Evolutionary conservation across 2,113 vertebrate species (phyloP).

Genomic region (Carassius auratus): DNA sequence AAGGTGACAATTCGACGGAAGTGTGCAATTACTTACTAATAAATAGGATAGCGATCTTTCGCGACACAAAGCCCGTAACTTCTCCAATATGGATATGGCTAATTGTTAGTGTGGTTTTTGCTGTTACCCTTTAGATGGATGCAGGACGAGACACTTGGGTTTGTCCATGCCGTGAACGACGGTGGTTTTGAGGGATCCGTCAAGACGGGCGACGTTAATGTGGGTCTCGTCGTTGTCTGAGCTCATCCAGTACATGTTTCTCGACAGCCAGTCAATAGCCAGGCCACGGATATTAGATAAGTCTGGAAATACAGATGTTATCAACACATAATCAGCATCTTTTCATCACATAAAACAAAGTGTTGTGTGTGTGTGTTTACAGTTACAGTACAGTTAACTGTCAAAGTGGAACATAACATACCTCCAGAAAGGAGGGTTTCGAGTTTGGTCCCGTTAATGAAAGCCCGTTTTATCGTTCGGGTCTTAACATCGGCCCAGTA

Average conservation of each 20-base stretch:
- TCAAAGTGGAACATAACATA: conserved; percentile 54
- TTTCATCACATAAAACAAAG: not conserved
- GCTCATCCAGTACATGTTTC: conserved; percentile 90
- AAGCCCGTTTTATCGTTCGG: conserved; percentile 85
- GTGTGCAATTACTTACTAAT: not conserved
- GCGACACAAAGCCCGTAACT: not conserved
- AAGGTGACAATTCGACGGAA: not conserved
- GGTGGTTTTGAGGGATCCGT: conserved; percentile 87
- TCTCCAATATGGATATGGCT: not conserved
- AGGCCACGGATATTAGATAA: conserved; percentile 84
- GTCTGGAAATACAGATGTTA: conserved; percentile 70
- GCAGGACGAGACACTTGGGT: conserved; percentile 83
- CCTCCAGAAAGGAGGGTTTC: conserved; percentile 87
- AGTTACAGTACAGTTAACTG: not conserved
- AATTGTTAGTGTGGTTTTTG: not conserved
- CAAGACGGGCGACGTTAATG: conserved; percentile 85
- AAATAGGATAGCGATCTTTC: not conserved
- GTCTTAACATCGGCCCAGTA: conserved; percentile 90
- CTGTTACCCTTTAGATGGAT: conserved; percentile 85
- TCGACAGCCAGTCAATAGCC: conserved; percentile 87
- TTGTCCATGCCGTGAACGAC: conserved; percentile 87
- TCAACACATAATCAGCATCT: not conserved
- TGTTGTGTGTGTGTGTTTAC: too few species aligned
- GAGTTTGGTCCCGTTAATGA: conserved; percentile 84
- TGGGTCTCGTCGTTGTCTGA: conserved; percentile 89